Evolutionary conservation across 2,888 invertebrate genomes (phyloP), one percentile per base, ranked within the genome.

Genomic region (Athrips mouffetella): DNA sequence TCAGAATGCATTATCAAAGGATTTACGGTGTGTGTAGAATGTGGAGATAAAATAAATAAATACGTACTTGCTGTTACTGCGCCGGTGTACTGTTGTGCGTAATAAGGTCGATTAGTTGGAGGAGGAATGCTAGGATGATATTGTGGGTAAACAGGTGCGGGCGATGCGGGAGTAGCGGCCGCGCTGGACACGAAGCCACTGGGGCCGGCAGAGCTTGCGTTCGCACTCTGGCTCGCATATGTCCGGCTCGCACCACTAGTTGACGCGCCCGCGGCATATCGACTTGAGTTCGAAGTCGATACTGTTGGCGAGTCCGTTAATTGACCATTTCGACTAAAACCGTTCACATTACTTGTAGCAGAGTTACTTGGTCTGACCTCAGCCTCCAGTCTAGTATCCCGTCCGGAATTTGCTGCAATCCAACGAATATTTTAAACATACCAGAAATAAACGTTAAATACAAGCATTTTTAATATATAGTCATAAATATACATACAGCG

Each of bases 121-220:
- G 65, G 67, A 10, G 59, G 62, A 3, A 58, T 49, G 10, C 53
- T 50, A 2, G 60, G 53, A 23, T 63, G 63, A 40, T 52, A 65
- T 2, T 53, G 50, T 23, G 58, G 16, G 30, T 58, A 67, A 11
- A 37, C 25, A 1, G 47, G 10, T 2, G 53, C 50, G 2, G 55
- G 42, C 8, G 41, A 27, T 2, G 41, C 25, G 27, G 41, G 41
- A 8, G 27, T 23, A 2, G 41, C 15, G 5, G 41, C 40, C 1
- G 18, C 1, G 2, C 16, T 18, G 8, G n/a, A 2, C 13, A n/a
- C 1, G 11, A 16, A 1, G 15, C 27, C 23, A 18, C 41, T 27
- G 6, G 41, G 41, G 15, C 27, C 41, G 8, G 41, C 27, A 25
- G 27, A 7, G 27, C 6, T n/a, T 7, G 27, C 27, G 10, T 25